Base-by-base conservation (phyloP, 2,888 invertebrate genomes). In the Hirtodrosophila confusa region DNA sequence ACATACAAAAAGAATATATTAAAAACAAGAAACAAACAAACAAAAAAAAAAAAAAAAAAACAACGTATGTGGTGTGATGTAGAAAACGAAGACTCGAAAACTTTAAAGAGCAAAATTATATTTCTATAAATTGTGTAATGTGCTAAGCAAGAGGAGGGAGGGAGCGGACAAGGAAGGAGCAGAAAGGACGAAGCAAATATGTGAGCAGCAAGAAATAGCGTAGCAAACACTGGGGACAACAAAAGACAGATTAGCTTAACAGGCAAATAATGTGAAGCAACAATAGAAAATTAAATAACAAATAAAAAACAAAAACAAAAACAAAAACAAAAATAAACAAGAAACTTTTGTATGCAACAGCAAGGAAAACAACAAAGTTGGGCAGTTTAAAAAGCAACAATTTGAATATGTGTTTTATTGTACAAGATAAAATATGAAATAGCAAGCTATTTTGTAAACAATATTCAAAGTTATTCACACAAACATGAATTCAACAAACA, bases 81-180 rank as follows among this genome's bases (percentile, higher is more conserved):
- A 75, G 64, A 72, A 71, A 24, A n/a, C n/a, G 69, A 73, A 76
- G 73, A 76, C 69, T 76, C 67, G 60, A 75, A 75, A 56, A 53
- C 58, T 72, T 64, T 48, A 75, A 62, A 64, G 60, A 77, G 65
- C 69, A 55, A 78, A 78, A 83, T 78, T 82, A 85, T 82, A 83
- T 83, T 82, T 85, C 78, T 84, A 85, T 84, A 69, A 69, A 80
- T 50, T 65, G 62, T 72, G 67, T 66, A 74, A 67, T 24, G 49
- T 53, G 74, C 54, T 61, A 54, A 51, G 53, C 57, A 63, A 29
- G 40, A 29, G 17, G 10, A 31, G 8, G 36, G 29, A 11, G 24
- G 17, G n/a, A n/a, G n/a, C n/a, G n/a, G n/a, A n/a, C n/a, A n/a
- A 17, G 35, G 17, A 40, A 51, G 44, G 51, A 64, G 62, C 56